phyloP scores from a whole-genome alignment of 92 coral and sea anemone species.

The Siderastrea radians region DNA sequence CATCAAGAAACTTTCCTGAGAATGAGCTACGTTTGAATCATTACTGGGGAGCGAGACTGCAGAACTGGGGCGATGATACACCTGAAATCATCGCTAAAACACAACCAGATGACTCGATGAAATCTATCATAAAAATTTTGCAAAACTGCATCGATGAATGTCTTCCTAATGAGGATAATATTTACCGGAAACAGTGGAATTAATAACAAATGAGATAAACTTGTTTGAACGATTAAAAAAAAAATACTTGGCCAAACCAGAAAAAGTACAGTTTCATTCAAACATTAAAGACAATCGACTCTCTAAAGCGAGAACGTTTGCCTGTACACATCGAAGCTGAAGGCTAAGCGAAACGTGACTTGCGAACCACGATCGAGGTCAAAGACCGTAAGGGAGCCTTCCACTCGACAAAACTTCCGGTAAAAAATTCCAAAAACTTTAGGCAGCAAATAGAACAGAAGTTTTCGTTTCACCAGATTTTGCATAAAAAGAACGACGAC shows the following conservation, averaged over 20 bases:
- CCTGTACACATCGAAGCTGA: no score
- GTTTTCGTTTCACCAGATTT: no score
- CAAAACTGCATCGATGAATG: slow-evolving; percentile 38
- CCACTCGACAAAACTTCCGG: no score
- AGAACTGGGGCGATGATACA: slow-evolving; percentile 84
- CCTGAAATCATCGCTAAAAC: slow-evolving; percentile 66
- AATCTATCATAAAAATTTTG: slow-evolving; percentile 48
- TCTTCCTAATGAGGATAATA: slow-evolving; percentile 3
- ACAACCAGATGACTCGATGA: slow-evolving; percentile 53
- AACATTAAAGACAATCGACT: not conserved
- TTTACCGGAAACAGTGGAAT: slow-evolving; percentile 30
- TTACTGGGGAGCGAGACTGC: slow-evolving; percentile 85
- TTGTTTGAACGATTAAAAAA: not conserved
- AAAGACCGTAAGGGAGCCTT: no score
- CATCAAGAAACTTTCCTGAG: slow-evolving; percentile 28
- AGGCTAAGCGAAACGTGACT: no score
- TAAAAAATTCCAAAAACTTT: no score
- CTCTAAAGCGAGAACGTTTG: no score
- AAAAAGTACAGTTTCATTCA: not conserved
- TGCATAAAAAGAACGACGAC: no score
- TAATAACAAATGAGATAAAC: not conserved
- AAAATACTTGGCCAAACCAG: no score
- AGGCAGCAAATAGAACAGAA: no score
- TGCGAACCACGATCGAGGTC: no score
- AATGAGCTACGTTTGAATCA: slow-evolving; percentile 68